phyloP scores from a whole-genome alignment of 1,140 invertebrate genomes.

The Ostrea edulis region DNA sequence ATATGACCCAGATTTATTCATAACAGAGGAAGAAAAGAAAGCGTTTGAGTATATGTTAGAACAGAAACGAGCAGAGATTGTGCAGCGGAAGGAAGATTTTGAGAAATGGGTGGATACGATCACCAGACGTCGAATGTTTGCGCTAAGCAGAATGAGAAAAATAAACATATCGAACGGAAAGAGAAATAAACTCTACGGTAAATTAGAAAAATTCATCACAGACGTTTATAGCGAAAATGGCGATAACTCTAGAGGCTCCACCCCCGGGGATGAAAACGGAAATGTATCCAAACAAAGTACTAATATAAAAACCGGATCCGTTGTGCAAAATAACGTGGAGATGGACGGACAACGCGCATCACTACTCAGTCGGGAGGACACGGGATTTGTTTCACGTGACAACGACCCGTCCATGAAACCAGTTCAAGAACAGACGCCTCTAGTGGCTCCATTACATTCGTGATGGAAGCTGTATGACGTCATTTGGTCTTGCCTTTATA shows the following conservation, averaged over 20 bases:
- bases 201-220: constrained; percentile 45
- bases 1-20: constrained; percentile 55
- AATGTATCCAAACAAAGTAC: not conserved
- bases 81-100: constrained; percentile 45
- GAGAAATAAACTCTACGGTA: constrained; percentile 44
- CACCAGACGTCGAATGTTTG: constrained; percentile 53
- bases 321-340: not conserved
- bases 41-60: constrained; percentile 56
- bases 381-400: constrained; percentile 22
- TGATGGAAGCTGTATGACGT: not conserved
- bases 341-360: not conserved
- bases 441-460: not conserved
- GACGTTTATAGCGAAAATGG: constrained; percentile 39
- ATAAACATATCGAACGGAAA: constrained; percentile 36
- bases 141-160: constrained; percentile 50
- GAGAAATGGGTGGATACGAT: constrained; percentile 51
- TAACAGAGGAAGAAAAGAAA: constrained; percentile 53
- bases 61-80: constrained; percentile 38
- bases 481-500: too few species aligned
- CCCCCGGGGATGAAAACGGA: not conserved
- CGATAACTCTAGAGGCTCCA: not conserved
- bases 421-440: not conserved
- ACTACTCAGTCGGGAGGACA: not conserved
- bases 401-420: not conserved
- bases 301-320: not conserved